Conservation (phyloP, 2,113 vertebrate species). For the Pollimyrus isidori region DNA sequence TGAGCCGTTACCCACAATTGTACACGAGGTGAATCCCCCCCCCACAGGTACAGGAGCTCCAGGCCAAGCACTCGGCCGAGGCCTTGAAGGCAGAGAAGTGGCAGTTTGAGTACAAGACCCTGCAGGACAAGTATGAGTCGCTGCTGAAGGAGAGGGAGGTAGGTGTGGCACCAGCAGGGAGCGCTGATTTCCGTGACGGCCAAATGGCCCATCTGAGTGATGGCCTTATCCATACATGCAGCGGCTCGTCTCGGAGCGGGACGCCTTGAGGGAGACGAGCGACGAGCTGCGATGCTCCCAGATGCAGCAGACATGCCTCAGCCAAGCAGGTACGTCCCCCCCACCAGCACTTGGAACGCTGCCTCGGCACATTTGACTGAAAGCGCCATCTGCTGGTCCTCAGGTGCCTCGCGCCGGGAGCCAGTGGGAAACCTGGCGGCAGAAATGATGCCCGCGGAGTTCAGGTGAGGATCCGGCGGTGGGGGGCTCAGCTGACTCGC, state of each 20-base stretch:
- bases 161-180: conserved; percentile 20
- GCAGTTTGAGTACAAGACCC: conserved; percentile 78
- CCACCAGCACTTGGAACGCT: neutral
- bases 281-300: conserved; percentile 79
- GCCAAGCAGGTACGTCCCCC: conserved; percentile 62
- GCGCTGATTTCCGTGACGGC: neutral
- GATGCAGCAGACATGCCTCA: conserved; percentile 69
- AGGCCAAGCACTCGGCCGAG: conserved; percentile 69
- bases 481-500: neutral
- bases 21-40: neutral
- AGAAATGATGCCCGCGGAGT: conserved; percentile 79
- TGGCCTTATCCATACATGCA: conserved; percentile 31
- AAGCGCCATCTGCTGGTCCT: conserved; percentile 13
- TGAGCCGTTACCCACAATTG: neutral
- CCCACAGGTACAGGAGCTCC: conserved; percentile 71
- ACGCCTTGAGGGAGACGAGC: conserved; percentile 74
- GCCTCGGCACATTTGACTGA: neutral
- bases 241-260: conserved; percentile 73
- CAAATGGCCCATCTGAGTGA: neutral
- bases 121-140: conserved; percentile 72
- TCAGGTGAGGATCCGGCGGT: conserved; percentile 58
- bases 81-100: conserved; percentile 81
- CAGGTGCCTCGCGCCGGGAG: conserved; percentile 58
- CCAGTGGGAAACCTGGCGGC: conserved; percentile 69
- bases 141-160: conserved; percentile 82